Evolutionary conservation across 2,888 invertebrate species (phyloP).

Genomic region (Antitype chi): DNA sequence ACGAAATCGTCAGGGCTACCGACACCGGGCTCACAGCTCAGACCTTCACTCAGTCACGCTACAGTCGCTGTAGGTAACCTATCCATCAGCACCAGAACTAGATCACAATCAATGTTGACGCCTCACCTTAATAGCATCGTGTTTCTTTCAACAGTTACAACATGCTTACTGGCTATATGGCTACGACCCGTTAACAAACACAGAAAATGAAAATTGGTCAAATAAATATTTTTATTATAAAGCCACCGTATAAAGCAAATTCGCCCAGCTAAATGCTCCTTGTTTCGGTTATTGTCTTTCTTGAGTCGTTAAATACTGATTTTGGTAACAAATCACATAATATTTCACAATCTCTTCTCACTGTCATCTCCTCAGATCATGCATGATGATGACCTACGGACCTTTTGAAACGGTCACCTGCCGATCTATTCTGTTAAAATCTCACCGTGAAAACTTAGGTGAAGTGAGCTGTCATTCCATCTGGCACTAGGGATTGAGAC

Average conservation of each 20-base stretch:
- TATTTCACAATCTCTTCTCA: neutral
- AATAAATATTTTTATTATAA: neutral
- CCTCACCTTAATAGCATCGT: conserved; percentile 3
- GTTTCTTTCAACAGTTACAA: conserved; percentile 10
- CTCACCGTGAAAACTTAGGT: too few relatives aligned
- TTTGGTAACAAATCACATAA: neutral
- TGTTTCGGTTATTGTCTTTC: neutral
- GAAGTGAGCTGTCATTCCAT: too few relatives aligned
- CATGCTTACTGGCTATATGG: neutral
- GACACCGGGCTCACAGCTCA: neutral
- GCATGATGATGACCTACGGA: neutral
- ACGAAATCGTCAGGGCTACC: neutral
- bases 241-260: neutral
- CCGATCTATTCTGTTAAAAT: too few relatives aligned
- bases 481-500: too few relatives aligned
- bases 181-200: neutral
- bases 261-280: neutral
- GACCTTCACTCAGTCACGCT: conserved; percentile 41
- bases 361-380: neutral
- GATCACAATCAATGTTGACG: conserved; percentile 21
- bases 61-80: conserved; percentile 1
- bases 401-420: neutral
- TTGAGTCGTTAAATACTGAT: neutral
- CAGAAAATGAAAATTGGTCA: neutral
- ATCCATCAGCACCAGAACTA: conserved; percentile 11